Evolutionary conservation across 2,113 vertebrate genomes (phyloP), one percentile per base, ranked within the genome.

Genomic region (Aepyceros melampus): DNA sequence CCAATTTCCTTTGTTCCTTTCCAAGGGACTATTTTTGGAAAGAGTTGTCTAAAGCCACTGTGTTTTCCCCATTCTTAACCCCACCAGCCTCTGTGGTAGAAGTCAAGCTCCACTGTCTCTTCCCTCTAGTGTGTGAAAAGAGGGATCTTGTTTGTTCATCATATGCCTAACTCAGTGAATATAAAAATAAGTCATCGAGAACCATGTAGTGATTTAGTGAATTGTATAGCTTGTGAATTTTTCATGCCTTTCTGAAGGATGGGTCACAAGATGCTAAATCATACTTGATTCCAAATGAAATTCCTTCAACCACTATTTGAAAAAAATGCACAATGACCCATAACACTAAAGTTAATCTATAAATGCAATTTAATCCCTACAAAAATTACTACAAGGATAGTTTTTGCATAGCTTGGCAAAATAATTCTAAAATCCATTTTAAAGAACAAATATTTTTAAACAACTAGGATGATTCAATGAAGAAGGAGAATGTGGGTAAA

Each of bases 401-500:
- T 97, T 97, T 91, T 94, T 93, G 43, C 79, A 49, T 55, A 91
- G 92, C n/a, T 83, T 87, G 51, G 51, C 49, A 97, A 97, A 93
- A 95, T 91, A 83, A 91, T 84, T 82, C 56, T 91, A 83, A 93
- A 96, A 94, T 89, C 45, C 74, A 93, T 87, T 97, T 88, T 94
- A 56, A 94, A 94, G 74, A 97, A 74, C 91, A 96, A 95, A 87
- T 94, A 91, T 95, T 95, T 98, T 87, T 4, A 96, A 96, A 93
- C 89, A 95, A 95, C 36, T 88, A 90, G 49, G 36, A 91, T 87
- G 94, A 82, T 71, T 36, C 95, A 86, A 94, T 76, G 90, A 88
- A 81, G 94, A 97, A 96, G 53, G 91, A 94, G 87, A 97, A 76
- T 89, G 8, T 83, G 60, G 27, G 47, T 90, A 96, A 97, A 97